These are phyloP conservation scores for Papilio machaon DNA, from an alignment of 1,140 invertebrate genomes.

Conservation along the genomic window DNA sequence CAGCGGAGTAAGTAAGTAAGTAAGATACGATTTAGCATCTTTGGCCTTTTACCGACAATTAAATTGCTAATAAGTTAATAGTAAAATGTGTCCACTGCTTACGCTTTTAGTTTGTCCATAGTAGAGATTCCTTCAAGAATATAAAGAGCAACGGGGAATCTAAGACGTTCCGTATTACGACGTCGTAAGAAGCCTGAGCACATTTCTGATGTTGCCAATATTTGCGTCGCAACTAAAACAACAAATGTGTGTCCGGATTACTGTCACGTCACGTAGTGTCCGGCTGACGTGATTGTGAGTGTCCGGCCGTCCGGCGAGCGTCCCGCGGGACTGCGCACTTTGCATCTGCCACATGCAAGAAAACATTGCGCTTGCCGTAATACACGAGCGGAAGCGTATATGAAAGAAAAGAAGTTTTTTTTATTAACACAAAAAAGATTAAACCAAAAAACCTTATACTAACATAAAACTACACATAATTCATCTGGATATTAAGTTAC, in stretches of 20 bases:
- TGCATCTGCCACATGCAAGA: constrained; percentile 54
- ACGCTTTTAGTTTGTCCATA: too few relatives aligned
- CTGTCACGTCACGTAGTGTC: constrained; percentile 38
- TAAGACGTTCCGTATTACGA: not conserved
- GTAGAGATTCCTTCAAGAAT: too few relatives aligned
- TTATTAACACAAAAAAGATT: not conserved
- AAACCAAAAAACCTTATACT: too few relatives aligned
- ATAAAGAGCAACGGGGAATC: too few relatives aligned
- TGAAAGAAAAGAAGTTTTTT: too few relatives aligned
- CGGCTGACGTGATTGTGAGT: constrained; percentile 50
- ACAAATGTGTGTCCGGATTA: constrained; percentile 46
- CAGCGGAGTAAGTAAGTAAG: too few relatives aligned
- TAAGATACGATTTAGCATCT: too few relatives aligned
- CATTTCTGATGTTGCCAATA: constrained; percentile 44
- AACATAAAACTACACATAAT: too few relatives aligned
- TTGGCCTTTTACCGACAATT: too few relatives aligned
- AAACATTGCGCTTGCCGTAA: constrained; percentile 44
- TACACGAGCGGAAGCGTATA: constrained; percentile 23
- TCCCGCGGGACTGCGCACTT: constrained; percentile 43
- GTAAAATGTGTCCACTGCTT: too few relatives aligned
- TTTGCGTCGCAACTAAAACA: constrained; percentile 53
- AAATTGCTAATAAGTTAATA: too few relatives aligned
- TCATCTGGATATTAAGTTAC: too few relatives aligned
- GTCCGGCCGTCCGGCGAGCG: constrained; percentile 42
- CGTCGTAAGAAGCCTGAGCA: not conserved